A percentile compares a stretch with the other conserved stretches of the same genome.
Evolutionary conservation across 1,140 invertebrate genomes (phyloP).

Genomic region (Coptotermes formosanus): DNA sequence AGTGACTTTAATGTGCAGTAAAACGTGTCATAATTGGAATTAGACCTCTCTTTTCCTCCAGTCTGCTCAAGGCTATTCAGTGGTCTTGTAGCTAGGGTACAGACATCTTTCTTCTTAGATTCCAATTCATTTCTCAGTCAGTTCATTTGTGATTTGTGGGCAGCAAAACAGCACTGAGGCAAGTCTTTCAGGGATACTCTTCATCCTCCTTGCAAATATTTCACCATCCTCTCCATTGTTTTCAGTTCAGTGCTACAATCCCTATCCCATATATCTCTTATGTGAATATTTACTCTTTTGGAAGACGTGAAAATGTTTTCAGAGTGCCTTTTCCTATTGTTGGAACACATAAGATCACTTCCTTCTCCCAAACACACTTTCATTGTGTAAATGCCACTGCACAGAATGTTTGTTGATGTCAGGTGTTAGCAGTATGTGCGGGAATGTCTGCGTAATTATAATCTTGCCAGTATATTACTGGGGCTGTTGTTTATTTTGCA

Average conservation of each 20-base stretch:
- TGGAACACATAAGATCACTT: too few relatives aligned
- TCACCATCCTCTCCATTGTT: not conserved
- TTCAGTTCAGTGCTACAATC: not conserved
- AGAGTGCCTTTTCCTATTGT: too few relatives aligned
- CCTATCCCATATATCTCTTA: not conserved
- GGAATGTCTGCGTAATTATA: not conserved
- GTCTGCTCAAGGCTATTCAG: too few relatives aligned
- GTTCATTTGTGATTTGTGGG: not conserved
- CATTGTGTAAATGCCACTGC: constrained; percentile 19
- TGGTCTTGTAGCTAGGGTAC: not conserved
- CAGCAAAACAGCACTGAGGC: not conserved
- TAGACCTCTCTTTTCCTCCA: too few relatives aligned
- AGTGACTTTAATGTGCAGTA: too few relatives aligned
- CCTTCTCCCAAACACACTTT: not conserved
- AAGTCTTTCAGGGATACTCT: not conserved
- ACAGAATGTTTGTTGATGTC: constrained; percentile 17
- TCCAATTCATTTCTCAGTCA: not conserved
- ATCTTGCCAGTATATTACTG: not conserved
- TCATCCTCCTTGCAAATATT: not conserved
- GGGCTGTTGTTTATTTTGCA: not conserved
- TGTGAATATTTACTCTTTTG: too few relatives aligned
- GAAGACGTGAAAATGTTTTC: too few relatives aligned
- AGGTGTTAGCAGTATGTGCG: not conserved
- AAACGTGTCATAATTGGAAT: too few relatives aligned
- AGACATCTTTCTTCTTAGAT: not conserved